Evolutionary conservation across 2,113 vertebrate genomes (phyloP).

Genomic region (Planiliza haematocheilus): DNA sequence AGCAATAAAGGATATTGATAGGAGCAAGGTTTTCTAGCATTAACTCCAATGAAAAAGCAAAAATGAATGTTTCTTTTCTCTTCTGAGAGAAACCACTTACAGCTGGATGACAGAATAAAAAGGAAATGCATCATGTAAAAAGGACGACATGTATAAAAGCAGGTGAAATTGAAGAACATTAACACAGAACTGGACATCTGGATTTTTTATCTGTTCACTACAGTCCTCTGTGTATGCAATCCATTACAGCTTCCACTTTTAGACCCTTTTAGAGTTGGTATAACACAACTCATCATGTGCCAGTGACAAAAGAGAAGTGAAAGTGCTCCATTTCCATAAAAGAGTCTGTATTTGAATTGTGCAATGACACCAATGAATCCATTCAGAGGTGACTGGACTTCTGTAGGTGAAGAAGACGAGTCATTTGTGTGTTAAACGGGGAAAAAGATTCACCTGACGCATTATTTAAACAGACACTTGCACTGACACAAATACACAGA

Average conservation of each 20-base stretch:
- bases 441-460: background rate
- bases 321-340: background rate
- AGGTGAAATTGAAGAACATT: background rate
- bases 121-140: background rate
- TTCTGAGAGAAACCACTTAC: background rate
- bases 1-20: slow-evolving; percentile 17
- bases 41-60: slow-evolving; percentile 1
- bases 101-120: background rate
- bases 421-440: background rate
- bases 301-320: background rate
- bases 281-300: background rate
- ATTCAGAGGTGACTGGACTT: slow-evolving; percentile 8
- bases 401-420: background rate
- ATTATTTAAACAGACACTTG: too few species aligned
- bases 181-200: background rate
- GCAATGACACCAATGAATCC: slow-evolving; percentile 9
- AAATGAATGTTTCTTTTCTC: slow-evolving; percentile 4
- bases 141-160: background rate
- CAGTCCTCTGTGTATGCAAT: too few species aligned
- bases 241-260: background rate
- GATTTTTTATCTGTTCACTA: background rate
- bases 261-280: background rate
- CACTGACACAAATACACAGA: too few species aligned
- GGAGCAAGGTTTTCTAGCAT: background rate
- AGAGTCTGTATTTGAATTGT: slow-evolving; percentile 2